Percentiles rank a stretch among this genome's conserved stretches.
phyloP scores from a whole-genome alignment of 2,113 vertebrate genomes.

The Myotis brandtii region DNA sequence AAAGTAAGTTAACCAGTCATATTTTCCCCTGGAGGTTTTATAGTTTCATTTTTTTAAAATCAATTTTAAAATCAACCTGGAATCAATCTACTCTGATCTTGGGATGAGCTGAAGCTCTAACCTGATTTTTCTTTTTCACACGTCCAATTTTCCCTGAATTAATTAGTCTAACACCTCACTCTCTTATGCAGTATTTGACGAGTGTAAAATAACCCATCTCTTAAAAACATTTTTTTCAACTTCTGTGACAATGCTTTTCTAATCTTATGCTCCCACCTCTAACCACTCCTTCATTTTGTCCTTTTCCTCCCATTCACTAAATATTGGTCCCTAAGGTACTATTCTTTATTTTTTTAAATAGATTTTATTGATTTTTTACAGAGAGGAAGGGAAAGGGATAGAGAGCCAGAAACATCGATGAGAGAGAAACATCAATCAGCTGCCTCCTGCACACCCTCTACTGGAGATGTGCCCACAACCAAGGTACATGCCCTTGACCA shows the following conservation, averaged over 20 bases:
- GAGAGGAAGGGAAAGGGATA: too few species aligned
- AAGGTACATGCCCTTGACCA: too few species aligned
- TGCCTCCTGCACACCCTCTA: too few species aligned
- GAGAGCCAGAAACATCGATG: too few species aligned
- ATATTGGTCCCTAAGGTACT: background rate
- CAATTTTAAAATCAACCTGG: too few species aligned
- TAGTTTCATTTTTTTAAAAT: background rate
- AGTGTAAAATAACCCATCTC: background rate
- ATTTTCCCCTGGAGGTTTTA: constrained; percentile 11
- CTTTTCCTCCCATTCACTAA: background rate
- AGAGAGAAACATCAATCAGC: too few species aligned
- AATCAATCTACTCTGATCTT: too few species aligned
- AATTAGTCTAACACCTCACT: background rate
- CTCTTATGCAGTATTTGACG: background rate
- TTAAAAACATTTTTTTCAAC: background rate
- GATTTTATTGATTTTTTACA: too few species aligned
- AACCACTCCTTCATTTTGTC: background rate
- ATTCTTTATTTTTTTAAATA: too few species aligned
- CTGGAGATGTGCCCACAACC: too few species aligned
- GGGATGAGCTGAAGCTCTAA: too few species aligned
- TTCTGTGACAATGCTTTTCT: background rate
- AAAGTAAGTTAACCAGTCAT: background rate
- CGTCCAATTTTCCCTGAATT: background rate
- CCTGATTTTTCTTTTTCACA: too few species aligned
- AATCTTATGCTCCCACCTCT: background rate